Evolutionary conservation across 2,113 vertebrate genomes (phyloP), one percentile per base, ranked within the genome.

Genomic region (Shinisaurus crocodilurus): DNA sequence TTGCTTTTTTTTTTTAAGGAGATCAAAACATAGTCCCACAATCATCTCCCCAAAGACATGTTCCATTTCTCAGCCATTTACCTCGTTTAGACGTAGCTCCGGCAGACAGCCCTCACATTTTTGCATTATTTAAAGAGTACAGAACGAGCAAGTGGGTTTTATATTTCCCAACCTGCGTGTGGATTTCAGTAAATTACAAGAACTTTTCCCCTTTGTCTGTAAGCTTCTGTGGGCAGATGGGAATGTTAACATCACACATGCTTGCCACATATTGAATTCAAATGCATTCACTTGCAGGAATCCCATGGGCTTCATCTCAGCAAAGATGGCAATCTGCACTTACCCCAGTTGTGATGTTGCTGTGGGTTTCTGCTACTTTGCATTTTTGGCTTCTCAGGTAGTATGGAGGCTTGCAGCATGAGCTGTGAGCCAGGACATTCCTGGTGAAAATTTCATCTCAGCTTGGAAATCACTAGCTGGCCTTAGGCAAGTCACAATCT

Each of bases 41-140:
- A 90, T 93, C 34, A 85, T 87, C 82, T 95, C 91, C 94, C 92
- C 1, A 0, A 81, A 93, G 90, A 57, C 92, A 0, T 6, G 69
- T 95, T 93, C 94, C 87, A 87, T 93, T 95, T 95, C 94, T 94
- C 92, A 93, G 89, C 94, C 93, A 37, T 94, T 96, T 93, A 77
- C 72, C 0, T 0, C 43, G 10, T 93, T 95, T 93, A 95, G 50
- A 92, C n/a, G 0, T 88, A 80, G 94, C 90, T 89, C 89, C 92
- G 0, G 3, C 0, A 27, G 94, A 72, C 0, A 0, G 74, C 70
- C 8, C 87, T 91, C 6, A 10, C 89, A 90, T 86, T 13, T 90
- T 34, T 93, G 92, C 75, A 72, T 93, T 94, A 96, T 95, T 94
- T n/a, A 92, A 89, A 90, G 88, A 89, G 82, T 1, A 25, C 72